phyloP scores from a whole-genome alignment of 2,888 invertebrate genomes.

The Galeopsomyia nigrocyanea region DNA sequence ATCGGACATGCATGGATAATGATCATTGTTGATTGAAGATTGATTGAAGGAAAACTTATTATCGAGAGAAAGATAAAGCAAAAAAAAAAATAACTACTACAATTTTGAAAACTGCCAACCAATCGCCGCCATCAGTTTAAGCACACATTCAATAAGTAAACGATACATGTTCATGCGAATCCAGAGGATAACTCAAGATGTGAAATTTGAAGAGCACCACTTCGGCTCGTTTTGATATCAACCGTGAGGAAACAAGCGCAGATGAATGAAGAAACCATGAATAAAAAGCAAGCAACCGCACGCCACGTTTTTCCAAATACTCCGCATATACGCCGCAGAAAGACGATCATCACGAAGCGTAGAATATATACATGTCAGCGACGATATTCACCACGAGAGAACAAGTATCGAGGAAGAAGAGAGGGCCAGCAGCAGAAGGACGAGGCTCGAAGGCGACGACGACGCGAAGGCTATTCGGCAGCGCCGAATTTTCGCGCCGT shows the following conservation, averaged over 20 bases:
- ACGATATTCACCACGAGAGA: background rate
- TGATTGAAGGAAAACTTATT: background rate
- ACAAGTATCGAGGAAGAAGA: background rate
- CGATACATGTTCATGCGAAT: constrained; percentile 46
- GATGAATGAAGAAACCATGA: background rate
- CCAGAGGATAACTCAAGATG: constrained; percentile 19
- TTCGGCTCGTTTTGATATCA: constrained; percentile 44
- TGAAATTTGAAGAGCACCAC: constrained; percentile 39
- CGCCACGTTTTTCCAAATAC: constrained; percentile 44
- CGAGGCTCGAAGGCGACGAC: constrained; percentile 34
- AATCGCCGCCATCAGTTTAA: constrained; percentile 37
- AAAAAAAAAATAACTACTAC: constrained; percentile 43
- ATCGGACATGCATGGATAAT: too few species aligned
- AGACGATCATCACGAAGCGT: constrained; percentile 20
- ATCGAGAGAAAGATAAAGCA: constrained; percentile 22
- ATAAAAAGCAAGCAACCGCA: constrained; percentile 43
- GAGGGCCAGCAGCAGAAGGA: constrained; percentile 21
- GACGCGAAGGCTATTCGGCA: constrained; percentile 32
- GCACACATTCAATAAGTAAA: constrained; percentile 43
- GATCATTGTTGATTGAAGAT: too few species aligned
- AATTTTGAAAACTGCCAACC: constrained; percentile 51
- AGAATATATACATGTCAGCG: constrained; percentile 20
- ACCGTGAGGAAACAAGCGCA: constrained; percentile 39
- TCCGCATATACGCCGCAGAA: constrained; percentile 3
- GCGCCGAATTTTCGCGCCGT: constrained; percentile 48